A percentile compares a stretch with the other conserved stretches of the same genome.
These are phyloP conservation scores for Boulengeromyrus knoepffleri DNA, from an alignment of 2,113 vertebrate species.

Conservation along the genomic window DNA sequence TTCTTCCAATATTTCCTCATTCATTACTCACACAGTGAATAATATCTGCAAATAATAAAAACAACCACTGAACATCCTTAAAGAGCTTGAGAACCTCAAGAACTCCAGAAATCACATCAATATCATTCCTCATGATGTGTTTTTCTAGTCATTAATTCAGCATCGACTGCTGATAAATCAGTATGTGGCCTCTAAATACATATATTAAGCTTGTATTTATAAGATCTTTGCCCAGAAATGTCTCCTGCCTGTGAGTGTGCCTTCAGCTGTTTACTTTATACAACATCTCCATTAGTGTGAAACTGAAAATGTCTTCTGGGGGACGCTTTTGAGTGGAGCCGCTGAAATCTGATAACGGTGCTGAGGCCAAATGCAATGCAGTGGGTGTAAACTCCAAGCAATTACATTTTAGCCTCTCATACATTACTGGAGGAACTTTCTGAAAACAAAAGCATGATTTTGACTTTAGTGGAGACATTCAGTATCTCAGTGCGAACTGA, in stretches of 20 bases:
- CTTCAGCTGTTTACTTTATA: not conserved
- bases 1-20: not conserved
- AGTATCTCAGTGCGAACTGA: not conserved
- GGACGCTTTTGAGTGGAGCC: not conserved
- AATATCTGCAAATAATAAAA: not conserved
- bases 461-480: not conserved
- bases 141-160: not conserved
- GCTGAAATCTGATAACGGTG: constrained; percentile 1
- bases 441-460: not conserved
- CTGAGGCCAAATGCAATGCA: not conserved
- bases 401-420: not conserved
- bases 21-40: not conserved
- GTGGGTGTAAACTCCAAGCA: not conserved
- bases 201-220: not conserved
- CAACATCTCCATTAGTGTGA: constrained; percentile 3
- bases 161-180: not conserved
- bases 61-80: not conserved
- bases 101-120: not conserved
- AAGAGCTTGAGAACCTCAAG: not conserved
- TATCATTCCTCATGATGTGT: not conserved
- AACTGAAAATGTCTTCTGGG: constrained; percentile 8
- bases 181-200: not conserved
- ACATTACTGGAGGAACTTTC: not conserved
- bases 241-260: not conserved
- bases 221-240: not conserved